Percentiles rank a stretch among this genome's conserved stretches.
phyloP scores from a whole-genome alignment of 92 coral and sea anemone species.

The Anthopleura xanthogrammica region DNA sequence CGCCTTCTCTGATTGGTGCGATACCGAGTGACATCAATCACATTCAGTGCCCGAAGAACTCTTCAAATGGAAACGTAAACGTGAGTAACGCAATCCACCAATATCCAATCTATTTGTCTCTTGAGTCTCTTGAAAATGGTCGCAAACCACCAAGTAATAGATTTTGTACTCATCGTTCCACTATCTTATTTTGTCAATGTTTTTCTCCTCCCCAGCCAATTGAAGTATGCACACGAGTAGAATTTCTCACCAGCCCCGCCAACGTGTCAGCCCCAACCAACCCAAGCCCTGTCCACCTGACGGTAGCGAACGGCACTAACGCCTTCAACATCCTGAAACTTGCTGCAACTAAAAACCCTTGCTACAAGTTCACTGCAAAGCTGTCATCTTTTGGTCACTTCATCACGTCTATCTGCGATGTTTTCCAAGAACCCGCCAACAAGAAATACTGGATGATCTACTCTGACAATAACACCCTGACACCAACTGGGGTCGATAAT shows the following conservation, averaged over 20 bases:
- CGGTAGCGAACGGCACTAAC: conserved; percentile 52
- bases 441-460: conserved; percentile 70
- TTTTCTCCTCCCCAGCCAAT: conserved; percentile 44
- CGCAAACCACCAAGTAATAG: too few relatives aligned
- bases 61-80: not conserved
- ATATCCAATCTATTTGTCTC: too few relatives aligned
- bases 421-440: conserved; percentile 20
- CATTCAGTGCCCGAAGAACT: conserved; percentile 6
- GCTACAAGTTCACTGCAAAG: conserved; percentile 45
- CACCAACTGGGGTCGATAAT: conserved; percentile 73
- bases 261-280: conserved; percentile 27
- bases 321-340: conserved; percentile 50
- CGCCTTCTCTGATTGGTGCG: conserved; percentile 5
- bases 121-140: too few relatives aligned
- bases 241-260: conserved; percentile 30
- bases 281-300: conserved; percentile 33
- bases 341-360: conserved; percentile 49
- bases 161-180: too few relatives aligned
- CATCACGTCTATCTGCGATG: conserved; percentile 1
- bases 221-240: conserved; percentile 54
- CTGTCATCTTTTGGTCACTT: not conserved
- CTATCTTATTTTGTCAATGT: too few relatives aligned
- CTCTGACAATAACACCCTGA: conserved; percentile 27
- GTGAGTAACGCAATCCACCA: conserved; percentile 1
- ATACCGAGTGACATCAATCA: conserved; percentile 4